These are phyloP conservation scores for Acanthosepion pharaonis DNA, from an alignment of 2,888 invertebrate species.

Conservation along the genomic window DNA sequence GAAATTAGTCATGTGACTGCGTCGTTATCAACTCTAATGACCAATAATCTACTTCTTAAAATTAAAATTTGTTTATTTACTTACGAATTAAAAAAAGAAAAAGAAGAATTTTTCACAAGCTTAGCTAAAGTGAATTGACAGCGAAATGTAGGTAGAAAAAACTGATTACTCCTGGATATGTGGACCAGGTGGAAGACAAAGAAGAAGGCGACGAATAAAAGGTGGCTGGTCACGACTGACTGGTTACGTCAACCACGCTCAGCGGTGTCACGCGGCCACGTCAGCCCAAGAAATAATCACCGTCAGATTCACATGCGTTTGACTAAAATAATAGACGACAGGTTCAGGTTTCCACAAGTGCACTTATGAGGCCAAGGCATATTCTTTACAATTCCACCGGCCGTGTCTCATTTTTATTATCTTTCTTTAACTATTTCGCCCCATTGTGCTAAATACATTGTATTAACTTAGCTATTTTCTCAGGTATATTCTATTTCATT, in stretches of 20 bases:
- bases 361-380: not conserved
- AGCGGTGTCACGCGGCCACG: slow-evolving; percentile 9
- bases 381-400: slow-evolving; percentile 5
- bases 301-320: slow-evolving; percentile 2
- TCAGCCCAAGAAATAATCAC: not conserved
- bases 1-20: not conserved
- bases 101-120: not conserved
- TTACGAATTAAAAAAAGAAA: too few relatives aligned
- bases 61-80: not conserved
- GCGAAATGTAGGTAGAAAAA: not conserved
- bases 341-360: slow-evolving; percentile 33
- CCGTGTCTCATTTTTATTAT: not conserved
- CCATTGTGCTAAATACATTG: slow-evolving; percentile 33
- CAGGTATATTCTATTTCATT: slow-evolving; percentile 22
- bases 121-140: not conserved
- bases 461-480: slow-evolving; percentile 6
- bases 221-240: not conserved
- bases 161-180: not conserved
- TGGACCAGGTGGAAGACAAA: slow-evolving; percentile 12
- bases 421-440: slow-evolving; percentile 14
- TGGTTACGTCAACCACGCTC: slow-evolving; percentile 12
- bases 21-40: not conserved
- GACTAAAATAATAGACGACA: not conserved
- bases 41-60: not conserved
- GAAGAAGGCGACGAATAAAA: not conserved